These are phyloP conservation scores for Noctua comes DNA, from an alignment of 2,888 invertebrate genomes.

Conservation along the genomic window DNA sequence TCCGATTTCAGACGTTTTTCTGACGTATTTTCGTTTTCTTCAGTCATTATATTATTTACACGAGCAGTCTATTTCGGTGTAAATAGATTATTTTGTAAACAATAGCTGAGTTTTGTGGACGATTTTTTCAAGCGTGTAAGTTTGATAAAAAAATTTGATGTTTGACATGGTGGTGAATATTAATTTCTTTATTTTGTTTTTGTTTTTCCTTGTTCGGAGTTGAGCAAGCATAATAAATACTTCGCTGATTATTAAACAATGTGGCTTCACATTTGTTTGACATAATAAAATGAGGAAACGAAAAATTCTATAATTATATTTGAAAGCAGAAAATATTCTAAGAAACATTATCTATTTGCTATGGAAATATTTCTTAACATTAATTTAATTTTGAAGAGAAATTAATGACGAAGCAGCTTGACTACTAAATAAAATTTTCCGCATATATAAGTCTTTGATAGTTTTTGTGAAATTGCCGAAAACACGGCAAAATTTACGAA, in stretches of 20 bases:
- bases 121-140: slow-evolving; percentile 46
- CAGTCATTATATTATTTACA: slow-evolving; percentile 56
- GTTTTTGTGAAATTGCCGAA: too few species aligned
- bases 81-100: slow-evolving; percentile 63
- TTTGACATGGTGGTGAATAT: slow-evolving; percentile 25
- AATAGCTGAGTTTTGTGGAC: slow-evolving; percentile 32
- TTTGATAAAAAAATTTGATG: slow-evolving; percentile 46
- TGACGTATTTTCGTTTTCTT: slow-evolving; percentile 55
- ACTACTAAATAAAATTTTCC: too few species aligned
- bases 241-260: slow-evolving; percentile 2
- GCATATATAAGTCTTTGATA: too few species aligned
- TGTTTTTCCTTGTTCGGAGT: slow-evolving; percentile 4
- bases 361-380: too few species aligned
- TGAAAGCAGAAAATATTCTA: background rate
- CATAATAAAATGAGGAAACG: background rate
- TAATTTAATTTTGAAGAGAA: too few species aligned
- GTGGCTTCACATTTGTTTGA: background rate
- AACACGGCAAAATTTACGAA: too few species aligned
- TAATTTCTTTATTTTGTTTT: background rate
- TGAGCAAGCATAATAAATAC: background rate
- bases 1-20: slow-evolving; percentile 66
- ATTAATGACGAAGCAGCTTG: too few species aligned
- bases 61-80: slow-evolving; percentile 56
- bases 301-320: background rate
- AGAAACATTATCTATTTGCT: background rate